A percentile compares a stretch with the other conserved stretches of the same genome.
These are phyloP conservation scores for Apolygus lucorum DNA, from an alignment of 1,140 invertebrate species.

Conservation along the genomic window DNA sequence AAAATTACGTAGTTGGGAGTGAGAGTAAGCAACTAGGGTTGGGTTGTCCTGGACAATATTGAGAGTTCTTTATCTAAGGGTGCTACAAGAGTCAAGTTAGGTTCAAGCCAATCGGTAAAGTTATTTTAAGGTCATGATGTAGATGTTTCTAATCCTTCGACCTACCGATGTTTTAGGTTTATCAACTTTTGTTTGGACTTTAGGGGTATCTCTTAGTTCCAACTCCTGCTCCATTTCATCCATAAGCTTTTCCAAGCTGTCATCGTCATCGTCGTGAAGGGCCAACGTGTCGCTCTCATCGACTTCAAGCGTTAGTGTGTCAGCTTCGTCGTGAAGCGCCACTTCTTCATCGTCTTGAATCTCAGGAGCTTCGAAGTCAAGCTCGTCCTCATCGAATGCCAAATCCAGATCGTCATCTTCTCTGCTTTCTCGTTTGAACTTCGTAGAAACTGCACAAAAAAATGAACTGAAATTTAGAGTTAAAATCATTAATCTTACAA, in stretches of 20 bases:
- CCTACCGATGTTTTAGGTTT: too few relatives aligned
- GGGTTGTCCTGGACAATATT: too few relatives aligned
- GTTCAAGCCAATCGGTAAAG: too few relatives aligned
- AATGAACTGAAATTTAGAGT: too few relatives aligned
- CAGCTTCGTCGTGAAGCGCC: slow-evolving; percentile 41
- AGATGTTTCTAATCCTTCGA: too few relatives aligned
- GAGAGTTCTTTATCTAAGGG: too few relatives aligned
- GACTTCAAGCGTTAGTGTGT: slow-evolving; percentile 31
- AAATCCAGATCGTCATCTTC: slow-evolving; percentile 22
- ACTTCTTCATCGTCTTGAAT: slow-evolving; percentile 7
- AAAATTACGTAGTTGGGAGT: too few relatives aligned
- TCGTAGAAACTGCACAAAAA: background rate
- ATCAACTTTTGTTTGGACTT: background rate
- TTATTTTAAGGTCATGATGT: too few relatives aligned
- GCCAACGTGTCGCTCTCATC: slow-evolving; percentile 29
- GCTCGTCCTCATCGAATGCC: slow-evolving; percentile 26
- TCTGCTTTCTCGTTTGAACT: background rate
- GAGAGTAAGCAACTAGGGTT: too few relatives aligned
- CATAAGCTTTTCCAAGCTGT: slow-evolving; percentile 41
- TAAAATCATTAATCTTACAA: slow-evolving; percentile 19
- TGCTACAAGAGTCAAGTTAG: too few relatives aligned
- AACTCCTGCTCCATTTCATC: slow-evolving; percentile 42
- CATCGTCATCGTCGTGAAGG: slow-evolving; percentile 41
- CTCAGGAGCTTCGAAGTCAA: slow-evolving; percentile 22
- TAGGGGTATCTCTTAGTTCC: slow-evolving; percentile 20